Percentiles rank a stretch among this genome's conserved stretches.
These are phyloP conservation scores for Heliconius ethilla DNA, from an alignment of 2,888 invertebrate species.

Conservation along the genomic window DNA sequence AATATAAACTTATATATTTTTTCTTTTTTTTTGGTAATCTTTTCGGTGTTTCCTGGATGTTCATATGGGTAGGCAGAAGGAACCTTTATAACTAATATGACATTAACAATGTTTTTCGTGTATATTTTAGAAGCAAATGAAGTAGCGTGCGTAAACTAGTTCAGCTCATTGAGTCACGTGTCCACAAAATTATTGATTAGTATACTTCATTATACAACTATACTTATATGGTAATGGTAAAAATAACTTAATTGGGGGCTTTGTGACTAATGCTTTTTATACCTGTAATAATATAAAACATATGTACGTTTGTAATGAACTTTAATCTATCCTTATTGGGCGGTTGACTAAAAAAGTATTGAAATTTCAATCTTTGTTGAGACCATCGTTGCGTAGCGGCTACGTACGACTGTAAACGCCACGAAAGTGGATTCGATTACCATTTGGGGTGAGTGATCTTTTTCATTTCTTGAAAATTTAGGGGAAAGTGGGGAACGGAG, in stretches of 20 bases:
- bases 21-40: no score
- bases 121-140: background rate
- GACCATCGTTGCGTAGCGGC: no score
- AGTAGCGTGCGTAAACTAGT: slow-evolving; percentile 1
- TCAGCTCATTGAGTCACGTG: slow-evolving; percentile 15
- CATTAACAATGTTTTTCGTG: background rate
- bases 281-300: background rate
- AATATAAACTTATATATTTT: background rate
- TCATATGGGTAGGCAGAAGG: no score
- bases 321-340: slow-evolving; percentile 20
- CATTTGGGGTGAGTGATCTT: no score
- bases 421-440: no score
- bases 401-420: no score
- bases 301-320: slow-evolving; percentile 14
- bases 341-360: background rate
- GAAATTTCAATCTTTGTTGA: background rate
- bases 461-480: no score
- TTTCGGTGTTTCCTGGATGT: no score
- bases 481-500: no score
- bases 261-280: slow-evolving; percentile 23
- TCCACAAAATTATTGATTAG: slow-evolving; percentile 41
- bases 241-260: slow-evolving; percentile 26
- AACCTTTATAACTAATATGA: background rate
- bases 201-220: slow-evolving; percentile 37
- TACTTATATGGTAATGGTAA: slow-evolving; percentile 39